Evolutionary conservation across 64 coral and sea anemone species (phyloP), one percentile per base, ranked within the genome.

Genomic region (Montipora sp.): DNA sequence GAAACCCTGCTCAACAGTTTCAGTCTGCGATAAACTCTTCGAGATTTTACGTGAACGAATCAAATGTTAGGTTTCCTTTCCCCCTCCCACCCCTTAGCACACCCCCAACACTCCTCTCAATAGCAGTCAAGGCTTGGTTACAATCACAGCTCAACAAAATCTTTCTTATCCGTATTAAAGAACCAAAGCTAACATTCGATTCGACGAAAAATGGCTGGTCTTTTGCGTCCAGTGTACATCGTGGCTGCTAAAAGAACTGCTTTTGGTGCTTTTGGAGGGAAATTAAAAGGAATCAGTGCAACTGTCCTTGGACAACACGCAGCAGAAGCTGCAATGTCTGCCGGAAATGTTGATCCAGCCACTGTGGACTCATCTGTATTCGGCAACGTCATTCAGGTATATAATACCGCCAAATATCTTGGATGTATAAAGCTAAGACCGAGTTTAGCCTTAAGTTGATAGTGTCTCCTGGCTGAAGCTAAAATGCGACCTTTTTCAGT

Each of bases 331-430:
- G 98, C 98, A 11, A 73, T 99, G 20, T 89, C 91, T n/a, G 83
- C 91, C 11, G 98, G 94, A 36, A 94, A 89, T 80, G 92, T 99
- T 47, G 95, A 99, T 59, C 98, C 98, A 6, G 94, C 98, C 4
- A 91, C 83, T 73, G 98, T 99, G 1, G 98, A 99, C 44, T 94
- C 94, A 0, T 92, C 96, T 8, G 91, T 99, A 18, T 99, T 99
- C 89, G 98, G 98, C 8, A 99, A 96, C 82, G 98, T 99, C 47
- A 96, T 96, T 16, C 98, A 99, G 94, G 98, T 98, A 94, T 18
- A 27, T 14, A 63, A 63, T 12, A 63, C 10, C 10, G 9, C 3
- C 0, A 15, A 11, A 63, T 27, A 27, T 27, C 27, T 27, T 27
- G 3, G 13, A 15, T 63, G 13, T 3, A 19, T 14, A 12, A 11